Evolutionary conservation across 2,888 invertebrate genomes (phyloP).

Genomic region (Geotrupes spiniger): DNA sequence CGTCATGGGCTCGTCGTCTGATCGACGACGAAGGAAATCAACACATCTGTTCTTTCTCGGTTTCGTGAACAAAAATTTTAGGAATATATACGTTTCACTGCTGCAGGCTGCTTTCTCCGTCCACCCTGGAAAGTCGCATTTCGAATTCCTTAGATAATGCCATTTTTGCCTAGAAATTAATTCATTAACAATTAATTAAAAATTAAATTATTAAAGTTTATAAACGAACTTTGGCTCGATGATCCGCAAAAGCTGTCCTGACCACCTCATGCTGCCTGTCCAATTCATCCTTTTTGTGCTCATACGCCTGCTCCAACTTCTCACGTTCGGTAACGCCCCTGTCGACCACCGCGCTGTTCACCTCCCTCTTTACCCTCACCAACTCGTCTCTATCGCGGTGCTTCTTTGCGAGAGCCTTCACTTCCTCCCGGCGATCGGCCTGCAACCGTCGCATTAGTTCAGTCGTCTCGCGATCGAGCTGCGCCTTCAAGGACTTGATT

Average conservation of each 20-base stretch:
- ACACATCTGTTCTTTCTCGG: too few relatives aligned
- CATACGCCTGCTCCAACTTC: constrained; percentile 72
- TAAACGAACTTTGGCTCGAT: constrained; percentile 48
- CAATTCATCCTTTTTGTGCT: constrained; percentile 71
- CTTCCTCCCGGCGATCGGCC: constrained; percentile 80
- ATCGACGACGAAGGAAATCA: too few relatives aligned
- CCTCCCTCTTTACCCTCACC: constrained; percentile 81
- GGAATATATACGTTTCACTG: constrained; percentile 8
- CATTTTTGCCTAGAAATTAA: constrained; percentile 43
- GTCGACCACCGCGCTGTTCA: constrained; percentile 76
- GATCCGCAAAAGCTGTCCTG: constrained; percentile 64
- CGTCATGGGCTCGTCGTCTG: too few relatives aligned
- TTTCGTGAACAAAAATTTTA: too few relatives aligned
- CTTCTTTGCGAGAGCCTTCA: constrained; percentile 80
- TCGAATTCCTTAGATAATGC: constrained; percentile 48
- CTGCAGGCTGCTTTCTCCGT: constrained; percentile 40
- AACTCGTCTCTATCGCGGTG: constrained; percentile 91
- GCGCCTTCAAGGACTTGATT: constrained; percentile 69
- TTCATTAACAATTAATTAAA: background rate
- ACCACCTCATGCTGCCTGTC: constrained; percentile 78
- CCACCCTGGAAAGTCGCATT: constrained; percentile 45
- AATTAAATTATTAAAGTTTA: background rate
- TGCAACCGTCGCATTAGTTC: constrained; percentile 80
- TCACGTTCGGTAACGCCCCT: constrained; percentile 88
- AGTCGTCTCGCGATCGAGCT: constrained; percentile 68